Conservation (phyloP, 2,797 vertebrate genomes). For the Microctenopoma stevenorrisi region DNA sequence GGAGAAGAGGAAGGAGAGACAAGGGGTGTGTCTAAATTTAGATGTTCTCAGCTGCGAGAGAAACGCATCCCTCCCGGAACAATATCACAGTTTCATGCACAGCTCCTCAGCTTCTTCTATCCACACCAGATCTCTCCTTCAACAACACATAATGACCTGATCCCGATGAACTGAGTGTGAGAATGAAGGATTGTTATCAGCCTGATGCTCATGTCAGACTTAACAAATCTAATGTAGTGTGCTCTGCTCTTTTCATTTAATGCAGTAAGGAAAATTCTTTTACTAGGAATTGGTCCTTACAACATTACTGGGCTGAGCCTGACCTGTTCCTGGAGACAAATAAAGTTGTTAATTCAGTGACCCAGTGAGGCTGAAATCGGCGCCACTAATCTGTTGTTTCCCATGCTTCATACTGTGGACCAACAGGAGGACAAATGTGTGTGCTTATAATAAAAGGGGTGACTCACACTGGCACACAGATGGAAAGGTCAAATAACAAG, state of each 20-base stretch:
- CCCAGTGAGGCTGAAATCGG: constrained; percentile 2
- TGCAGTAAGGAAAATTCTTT: no score
- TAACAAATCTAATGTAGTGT: no score
- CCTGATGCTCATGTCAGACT: no score
- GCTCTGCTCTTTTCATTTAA: no score
- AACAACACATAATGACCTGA: constrained; percentile 11
- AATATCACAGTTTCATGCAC: constrained; percentile 54
- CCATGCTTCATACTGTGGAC: constrained; percentile 18
- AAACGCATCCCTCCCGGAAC: constrained; percentile 63
- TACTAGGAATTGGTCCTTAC: not conserved
- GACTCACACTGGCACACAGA: constrained; percentile 13
- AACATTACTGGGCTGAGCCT: constrained; percentile 1
- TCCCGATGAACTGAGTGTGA: not conserved
- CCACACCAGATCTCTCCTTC: constrained; percentile 7
- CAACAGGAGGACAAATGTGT: constrained; percentile 7
- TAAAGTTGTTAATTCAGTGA: constrained; percentile 33
- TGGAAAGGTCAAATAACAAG: constrained; percentile 10
- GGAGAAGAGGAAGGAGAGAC: constrained; percentile 60
- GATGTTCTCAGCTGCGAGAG: constrained; percentile 73
- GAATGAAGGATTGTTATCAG: not conserved
- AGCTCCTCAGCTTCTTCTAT: constrained; percentile 23
- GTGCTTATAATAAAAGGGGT: constrained; percentile 19
- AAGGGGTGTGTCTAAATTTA: constrained; percentile 75
- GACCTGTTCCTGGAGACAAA: constrained; percentile 29
- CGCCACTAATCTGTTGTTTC: constrained; percentile 21